phyloP scores from a whole-genome alignment of 2,113 vertebrate genomes.

The Pseudorhombus dupliciocellatus region DNA sequence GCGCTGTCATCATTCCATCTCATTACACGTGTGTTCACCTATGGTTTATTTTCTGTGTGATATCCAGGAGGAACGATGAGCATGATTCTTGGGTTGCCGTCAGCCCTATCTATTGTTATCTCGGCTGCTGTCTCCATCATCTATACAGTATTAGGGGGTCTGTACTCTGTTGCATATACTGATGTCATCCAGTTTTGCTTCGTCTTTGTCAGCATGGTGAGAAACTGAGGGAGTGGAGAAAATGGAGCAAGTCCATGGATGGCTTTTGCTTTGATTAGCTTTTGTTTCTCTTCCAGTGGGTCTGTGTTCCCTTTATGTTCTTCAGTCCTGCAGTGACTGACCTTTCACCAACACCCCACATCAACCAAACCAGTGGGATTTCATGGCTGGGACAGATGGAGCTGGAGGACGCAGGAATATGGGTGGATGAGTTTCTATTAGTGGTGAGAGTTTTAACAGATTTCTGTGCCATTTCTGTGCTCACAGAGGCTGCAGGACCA shows the following conservation, averaged over 20 bases:
- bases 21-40: neutral
- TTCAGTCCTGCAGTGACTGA: constrained; percentile 73
- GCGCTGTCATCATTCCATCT: neutral
- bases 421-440: constrained; percentile 80
- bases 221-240: constrained; percentile 31
- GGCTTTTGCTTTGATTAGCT: constrained; percentile 5
- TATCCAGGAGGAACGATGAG: constrained; percentile 81
- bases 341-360: constrained; percentile 56
- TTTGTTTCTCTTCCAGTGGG: constrained; percentile 66
- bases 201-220: constrained; percentile 82
- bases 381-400: constrained; percentile 51
- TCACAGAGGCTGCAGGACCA: too few species aligned
- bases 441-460: constrained; percentile 67
- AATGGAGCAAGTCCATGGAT: neutral
- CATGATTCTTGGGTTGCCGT: constrained; percentile 78
- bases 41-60: constrained; percentile 4
- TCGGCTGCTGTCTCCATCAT: constrained; percentile 79
- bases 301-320: constrained; percentile 81
- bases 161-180: constrained; percentile 86
- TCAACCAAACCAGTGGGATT: constrained; percentile 47
- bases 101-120: constrained; percentile 75
- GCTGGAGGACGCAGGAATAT: constrained; percentile 73
- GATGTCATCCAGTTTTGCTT: constrained; percentile 84
- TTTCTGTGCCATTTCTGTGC: too few species aligned
- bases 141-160: constrained; percentile 82